phyloP scores from a whole-genome alignment of 2,888 invertebrate species.

The Patella ulyssiponensis region DNA sequence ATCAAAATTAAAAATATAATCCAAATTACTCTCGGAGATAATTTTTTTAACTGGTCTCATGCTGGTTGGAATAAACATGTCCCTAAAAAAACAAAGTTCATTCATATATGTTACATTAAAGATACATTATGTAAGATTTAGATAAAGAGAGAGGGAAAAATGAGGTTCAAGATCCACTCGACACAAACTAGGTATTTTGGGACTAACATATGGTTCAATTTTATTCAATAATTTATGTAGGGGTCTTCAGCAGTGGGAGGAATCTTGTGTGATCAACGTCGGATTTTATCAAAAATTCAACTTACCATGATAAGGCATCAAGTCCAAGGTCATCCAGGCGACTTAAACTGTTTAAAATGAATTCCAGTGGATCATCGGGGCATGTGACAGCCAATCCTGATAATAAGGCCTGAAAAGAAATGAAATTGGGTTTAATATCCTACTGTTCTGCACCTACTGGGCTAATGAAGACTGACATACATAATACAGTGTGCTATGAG shows the following conservation, averaged over 20 bases:
- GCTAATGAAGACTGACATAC: no score
- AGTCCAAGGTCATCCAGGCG: slow-evolving; percentile 60
- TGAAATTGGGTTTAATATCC: neutral
- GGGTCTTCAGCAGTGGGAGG: no score
- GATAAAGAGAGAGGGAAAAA: no score
- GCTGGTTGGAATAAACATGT: slow-evolving; percentile 67
- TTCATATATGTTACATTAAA: no score
- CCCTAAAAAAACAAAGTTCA: slow-evolving; percentile 54
- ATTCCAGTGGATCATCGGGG: slow-evolving; percentile 69
- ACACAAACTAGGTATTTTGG: no score
- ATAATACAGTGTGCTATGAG: no score
- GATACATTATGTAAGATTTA: no score
- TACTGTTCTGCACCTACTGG: no score
- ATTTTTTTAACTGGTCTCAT: slow-evolving; percentile 65
- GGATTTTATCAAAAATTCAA: neutral
- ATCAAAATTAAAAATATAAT: slow-evolving; percentile 69
- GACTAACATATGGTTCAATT: no score
- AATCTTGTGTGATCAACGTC: neutral
- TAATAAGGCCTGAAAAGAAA: slow-evolving; percentile 66
- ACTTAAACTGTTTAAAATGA: slow-evolving; percentile 68
- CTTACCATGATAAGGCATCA: slow-evolving; percentile 67
- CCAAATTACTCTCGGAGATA: slow-evolving; percentile 67
- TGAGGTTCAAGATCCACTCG: no score
- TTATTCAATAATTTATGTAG: no score
- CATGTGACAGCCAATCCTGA: slow-evolving; percentile 71